Base-by-base conservation (phyloP, 2,888 invertebrate species). In the Brachypterus glaber region DNA sequence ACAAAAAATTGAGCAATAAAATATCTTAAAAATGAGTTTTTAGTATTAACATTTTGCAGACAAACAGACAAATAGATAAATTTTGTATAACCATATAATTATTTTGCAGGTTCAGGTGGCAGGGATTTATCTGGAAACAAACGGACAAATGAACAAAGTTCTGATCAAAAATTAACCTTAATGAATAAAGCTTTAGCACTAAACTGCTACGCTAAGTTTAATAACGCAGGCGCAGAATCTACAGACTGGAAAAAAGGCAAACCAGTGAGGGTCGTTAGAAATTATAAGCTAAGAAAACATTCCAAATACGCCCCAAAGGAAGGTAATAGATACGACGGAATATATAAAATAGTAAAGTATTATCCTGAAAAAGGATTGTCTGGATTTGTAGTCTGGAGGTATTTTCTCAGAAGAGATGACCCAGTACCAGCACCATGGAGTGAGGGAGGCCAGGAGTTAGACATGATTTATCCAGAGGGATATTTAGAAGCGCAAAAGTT, bases 51-150 rank as follows among this genome's bases (percentile, higher is more conserved):
- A n/a, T n/a, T n/a, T n/a, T n/a, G n/a, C n/a, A n/a, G n/a, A n/a
- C n/a, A n/a, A n/a, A n/a, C n/a, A n/a, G n/a, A n/a, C n/a, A n/a
- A n/a, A n/a, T n/a, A n/a, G n/a, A n/a, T n/a, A n/a, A n/a, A n/a
- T n/a, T n/a, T n/a, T n/a, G n/a, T n/a, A n/a, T n/a, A n/a, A n/a
- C n/a, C n/a, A n/a, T n/a, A n/a, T n/a, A n/a, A n/a, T n/a, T n/a
- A n/a, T n/a, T n/a, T n/a, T n/a, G n/a, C n/a, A n/a, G 89, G 88
- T 16, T 82, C 85, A 50, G 89, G 89, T 4, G 89, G 89, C 0
- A 69, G 88, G 4, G 85, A 88, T 62, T 67, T 88, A 1, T 82
- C 83, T 2, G 87, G 87, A 2, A 88, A 88, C 59, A 87, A 86
- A 58, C 70, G 89, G 26, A 82, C 83, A 0, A 82, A 80, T 0